Evolutionary conservation across 2,113 vertebrate species (phyloP), one percentile per base, ranked within the genome.

Genomic region (Dolichallabes microphthalmus): DNA sequence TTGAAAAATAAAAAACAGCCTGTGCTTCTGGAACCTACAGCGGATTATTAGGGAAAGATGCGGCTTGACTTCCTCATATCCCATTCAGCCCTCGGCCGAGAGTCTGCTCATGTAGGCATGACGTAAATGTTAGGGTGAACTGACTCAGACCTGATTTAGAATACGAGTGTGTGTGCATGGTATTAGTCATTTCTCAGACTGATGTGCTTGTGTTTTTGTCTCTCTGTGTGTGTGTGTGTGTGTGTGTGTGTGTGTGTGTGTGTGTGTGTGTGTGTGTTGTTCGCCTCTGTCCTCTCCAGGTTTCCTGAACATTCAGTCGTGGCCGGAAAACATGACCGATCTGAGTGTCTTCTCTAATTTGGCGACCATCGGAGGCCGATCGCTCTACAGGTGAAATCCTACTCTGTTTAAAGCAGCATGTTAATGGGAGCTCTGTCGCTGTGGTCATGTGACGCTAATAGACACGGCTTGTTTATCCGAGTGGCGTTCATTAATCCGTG

Each of bases 311-410:
- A 98, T 99, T 91, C 98, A 99, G 82, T 99, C 98, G 0, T 99
- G 98, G 98, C 98, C 98, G 52, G 96, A 97, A 92, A 99, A 99
- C 88, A 97, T 99, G 96, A 98, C 97, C 4, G 97, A 99, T 90
- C 95, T 99, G 89, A 97, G 96, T 90, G 98, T 99, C 52, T 99
- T 99, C 91, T 98, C 97, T 86, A 99, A 97, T 92, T 88, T 99
- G 91, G 97, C 95, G 78, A 99, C 96, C 55, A 99, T 99, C 0
- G 97, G 97, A 25, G 98, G 98, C 86, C 93, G 98, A 94, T 95
- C 96, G 2, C 92, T 99, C 15, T 98, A 99, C 88, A 99, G 98
- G 98, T 99, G 93, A 52, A 50, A 8, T 4, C 11, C 25, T 30
- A n/a, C 53, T 12, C 15, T 32, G 75, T 53, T 57, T 77, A 32